Base-by-base conservation (phyloP, 2,888 invertebrate genomes). In the Platerodrilus igneus region DNA sequence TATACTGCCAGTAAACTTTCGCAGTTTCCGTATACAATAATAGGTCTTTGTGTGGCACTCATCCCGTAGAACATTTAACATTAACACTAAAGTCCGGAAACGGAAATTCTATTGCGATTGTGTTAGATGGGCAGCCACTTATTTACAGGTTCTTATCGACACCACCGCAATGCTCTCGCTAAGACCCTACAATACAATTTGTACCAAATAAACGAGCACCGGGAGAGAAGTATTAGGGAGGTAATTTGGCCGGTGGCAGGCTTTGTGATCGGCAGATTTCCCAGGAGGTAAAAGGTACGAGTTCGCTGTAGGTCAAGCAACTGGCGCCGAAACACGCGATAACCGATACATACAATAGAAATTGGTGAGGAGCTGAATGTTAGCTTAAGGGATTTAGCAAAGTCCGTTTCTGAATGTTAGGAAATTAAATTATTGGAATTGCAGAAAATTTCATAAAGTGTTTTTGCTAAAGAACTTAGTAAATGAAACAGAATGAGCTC, bases 191-290 rank as follows among this genome's bases (percentile, higher is more conserved):
- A 57, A 60, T 61, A 59, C 61, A 62, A 62, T 63, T 63, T 60
- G 59, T 57, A 57, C 57, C 56, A 60, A 62, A 62, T 63, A 64
- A 63, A 62, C 60, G 60, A 60, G 52, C 59, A 46, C 49, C 53
- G 48, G 52, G 54, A 52, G 54, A 54, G 52, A 55, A 51, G 59
- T 56, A 54, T 58, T 58, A 60, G 58, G 50, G 55, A 53, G 56
- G 62, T 63, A 61, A 64, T 63, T 62, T 60, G 59, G 56, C 48
- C 48, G 45, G 47, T 38, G 48, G 50, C 45, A 47, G 49, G 47
- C 55, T 59, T 59, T 59, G 59, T 59, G 60, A 60, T 58, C 60
- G 57, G 54, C 58, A 58, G 58, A 60, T 59, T 60, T 60, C 60
- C 60, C 60, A 43, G 30, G 59, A 54, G 58, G 48, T 26, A 34